Base-by-base conservation (phyloP, 2,888 invertebrate genomes). In the Amiota minor region DNA sequence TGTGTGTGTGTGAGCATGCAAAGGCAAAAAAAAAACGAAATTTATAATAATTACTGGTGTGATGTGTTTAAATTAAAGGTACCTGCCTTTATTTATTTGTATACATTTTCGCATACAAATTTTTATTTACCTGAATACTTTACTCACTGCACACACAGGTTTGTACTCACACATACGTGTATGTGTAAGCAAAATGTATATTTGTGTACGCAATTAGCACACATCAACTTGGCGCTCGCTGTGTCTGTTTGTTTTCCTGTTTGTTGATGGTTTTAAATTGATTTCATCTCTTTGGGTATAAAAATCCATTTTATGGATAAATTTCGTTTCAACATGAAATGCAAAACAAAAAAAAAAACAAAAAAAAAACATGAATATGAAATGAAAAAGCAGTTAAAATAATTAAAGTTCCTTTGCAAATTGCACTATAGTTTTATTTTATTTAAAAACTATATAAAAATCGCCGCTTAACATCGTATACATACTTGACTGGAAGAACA, bases 181-280 rank as follows among this genome's bases (percentile, higher is more conserved):
- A 18, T 45, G 53, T 50, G 53, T 50, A n/a, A n/a, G 12, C 11
- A n/a, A 1, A 9, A 50, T n/a, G 53, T 50, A 50, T 59, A 59
- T 59, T 20, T 35, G 35, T 35, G 6, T 70, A 59, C 67, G 65
- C 77, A 74, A 74, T 74, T 74, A 72, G 76, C 70, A 70, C 70
- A 68, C 35, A 64, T 72, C 74, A 74, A 67, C 50, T 23, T 18
- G 35, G 35, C 35, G 56, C 72, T 23, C 59, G 56, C 45, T 55
- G 35, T 35, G 6, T n/a, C 12, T 50, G 12, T 50, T 50, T 50
- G 53, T 50, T 50, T 50, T 50, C 53, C 53, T 50, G 53, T 50
- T 50, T 50, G 53, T n/a, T n/a, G 12, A 50, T 50, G 53, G 14
- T n/a, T 50, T 50, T n/a, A n/a, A 50, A 50, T 50, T 50, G 53